A percentile compares a stretch with the other conserved stretches of the same genome.
Conservation (phyloP, 1,140 invertebrate species). For the Rhopalosiphum padi region DNA sequence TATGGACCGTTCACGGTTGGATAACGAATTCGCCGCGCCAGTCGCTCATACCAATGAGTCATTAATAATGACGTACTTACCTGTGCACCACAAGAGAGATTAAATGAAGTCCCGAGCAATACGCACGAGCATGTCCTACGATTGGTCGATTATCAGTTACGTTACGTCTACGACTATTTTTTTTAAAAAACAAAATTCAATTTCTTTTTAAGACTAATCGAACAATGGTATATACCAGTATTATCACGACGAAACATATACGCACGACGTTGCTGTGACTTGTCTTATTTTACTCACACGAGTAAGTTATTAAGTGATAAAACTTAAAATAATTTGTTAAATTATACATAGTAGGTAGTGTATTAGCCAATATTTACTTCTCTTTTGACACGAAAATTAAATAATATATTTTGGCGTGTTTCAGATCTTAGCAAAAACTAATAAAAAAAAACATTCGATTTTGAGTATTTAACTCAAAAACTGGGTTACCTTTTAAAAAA, state of each 20-base stretch:
- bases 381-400: not conserved
- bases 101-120: not conserved
- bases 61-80: not conserved
- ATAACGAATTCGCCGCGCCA: not conserved
- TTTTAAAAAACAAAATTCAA: too few species aligned
- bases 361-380: not conserved
- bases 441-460: not conserved
- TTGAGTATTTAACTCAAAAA: not conserved
- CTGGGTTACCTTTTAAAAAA: not conserved
- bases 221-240: too few species aligned
- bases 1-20: not conserved
- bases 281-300: not conserved
- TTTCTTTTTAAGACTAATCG: too few species aligned
- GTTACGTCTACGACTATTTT: too few species aligned
- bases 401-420: not conserved
- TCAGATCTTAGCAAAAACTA: not conserved
- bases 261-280: too few species aligned
- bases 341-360: not conserved
- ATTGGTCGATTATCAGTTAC: too few species aligned
- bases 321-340: not conserved
- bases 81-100: not conserved
- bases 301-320: not conserved
- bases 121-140: not conserved
- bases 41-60: not conserved
- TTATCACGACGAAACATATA: too few species aligned